These are phyloP conservation scores for Theristicus caerulescens DNA, from an alignment of 2,113 vertebrate species.

Conservation along the genomic window DNA sequence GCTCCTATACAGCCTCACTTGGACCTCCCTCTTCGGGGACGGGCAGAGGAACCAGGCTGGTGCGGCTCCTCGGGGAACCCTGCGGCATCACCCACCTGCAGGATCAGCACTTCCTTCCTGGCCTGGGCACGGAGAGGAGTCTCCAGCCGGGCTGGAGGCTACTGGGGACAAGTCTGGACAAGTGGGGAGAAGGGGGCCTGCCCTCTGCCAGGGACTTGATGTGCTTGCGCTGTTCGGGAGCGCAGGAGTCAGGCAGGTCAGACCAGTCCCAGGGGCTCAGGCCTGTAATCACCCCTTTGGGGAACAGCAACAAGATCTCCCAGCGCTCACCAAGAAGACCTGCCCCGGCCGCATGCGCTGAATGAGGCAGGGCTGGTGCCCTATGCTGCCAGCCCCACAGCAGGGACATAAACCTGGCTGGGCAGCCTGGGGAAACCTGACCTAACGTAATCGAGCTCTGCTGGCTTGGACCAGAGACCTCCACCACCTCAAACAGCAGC, in stretches of 20 bases:
- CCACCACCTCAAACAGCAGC: background rate
- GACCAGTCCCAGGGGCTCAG: constrained; percentile 2
- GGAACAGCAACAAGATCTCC: background rate
- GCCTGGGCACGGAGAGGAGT: background rate
- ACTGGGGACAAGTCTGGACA: background rate
- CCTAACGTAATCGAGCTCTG: background rate
- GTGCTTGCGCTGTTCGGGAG: background rate
- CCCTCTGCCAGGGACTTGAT: background rate
- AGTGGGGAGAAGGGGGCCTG: background rate
- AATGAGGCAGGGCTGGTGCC: background rate
- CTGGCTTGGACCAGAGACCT: background rate
- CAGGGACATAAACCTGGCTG: background rate
- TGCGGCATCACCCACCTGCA: background rate
- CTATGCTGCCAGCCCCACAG: accelerated
- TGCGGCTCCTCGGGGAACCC: background rate
- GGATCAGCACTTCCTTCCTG: background rate
- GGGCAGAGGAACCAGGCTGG: background rate
- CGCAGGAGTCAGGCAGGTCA: background rate
- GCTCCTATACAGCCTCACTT: background rate
- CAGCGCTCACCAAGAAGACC: accelerated
- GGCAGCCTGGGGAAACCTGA: background rate
- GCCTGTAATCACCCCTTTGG: background rate
- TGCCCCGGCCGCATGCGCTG: accelerated
- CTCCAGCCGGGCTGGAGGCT: background rate
- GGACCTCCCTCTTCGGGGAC: background rate